These are phyloP conservation scores for Recurvirostra avosetta DNA, from an alignment of 2,113 vertebrate genomes.

Conservation along the genomic window DNA sequence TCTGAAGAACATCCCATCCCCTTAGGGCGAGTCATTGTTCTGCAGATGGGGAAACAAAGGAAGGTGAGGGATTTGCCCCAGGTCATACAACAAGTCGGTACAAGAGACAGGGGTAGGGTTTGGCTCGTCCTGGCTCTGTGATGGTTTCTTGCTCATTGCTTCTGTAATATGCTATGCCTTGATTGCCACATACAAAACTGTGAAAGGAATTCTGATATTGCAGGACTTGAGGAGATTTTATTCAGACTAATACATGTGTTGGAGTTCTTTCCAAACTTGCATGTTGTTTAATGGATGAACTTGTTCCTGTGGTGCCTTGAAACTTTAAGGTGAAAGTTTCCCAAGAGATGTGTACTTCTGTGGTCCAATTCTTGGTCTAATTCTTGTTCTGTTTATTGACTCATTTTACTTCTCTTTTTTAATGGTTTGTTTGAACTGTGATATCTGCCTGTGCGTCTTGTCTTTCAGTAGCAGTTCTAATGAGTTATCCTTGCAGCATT, in stretches of 20 bases:
- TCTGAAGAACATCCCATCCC: rapidly evolving
- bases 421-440: background rate
- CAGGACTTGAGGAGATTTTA: background rate
- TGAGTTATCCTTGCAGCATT: background rate
- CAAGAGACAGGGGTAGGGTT: background rate
- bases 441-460: background rate
- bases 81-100: background rate
- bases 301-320: background rate
- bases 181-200: background rate
- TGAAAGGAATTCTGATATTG: background rate
- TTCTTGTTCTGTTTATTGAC: background rate
- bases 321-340: background rate
- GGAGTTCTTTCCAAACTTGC: background rate
- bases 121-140: background rate
- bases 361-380: background rate
- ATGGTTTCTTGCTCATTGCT: background rate
- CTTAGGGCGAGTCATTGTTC: background rate
- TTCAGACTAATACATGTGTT: rapidly evolving
- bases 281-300: background rate
- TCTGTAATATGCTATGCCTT: background rate
- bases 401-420: background rate
- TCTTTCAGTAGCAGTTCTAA: background rate
- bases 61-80: background rate
- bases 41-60: background rate
- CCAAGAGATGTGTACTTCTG: background rate